Conservation (phyloP, 2,888 invertebrate genomes). For the Drosophila gaucha region DNA sequence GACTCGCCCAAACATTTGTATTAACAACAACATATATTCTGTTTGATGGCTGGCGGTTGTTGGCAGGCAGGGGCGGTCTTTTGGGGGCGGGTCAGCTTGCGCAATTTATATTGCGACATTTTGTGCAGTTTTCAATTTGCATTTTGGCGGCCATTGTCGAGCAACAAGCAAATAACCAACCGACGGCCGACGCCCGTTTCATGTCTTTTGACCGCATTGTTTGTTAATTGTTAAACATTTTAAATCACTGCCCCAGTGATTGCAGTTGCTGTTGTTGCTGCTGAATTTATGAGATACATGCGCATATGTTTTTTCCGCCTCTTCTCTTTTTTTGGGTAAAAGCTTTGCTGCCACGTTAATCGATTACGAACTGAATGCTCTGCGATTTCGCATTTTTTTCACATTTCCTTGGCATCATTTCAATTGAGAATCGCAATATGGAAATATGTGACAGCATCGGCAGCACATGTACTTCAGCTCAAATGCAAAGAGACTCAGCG, state of each 20-base stretch:
- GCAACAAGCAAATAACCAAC: slow-evolving; percentile 19
- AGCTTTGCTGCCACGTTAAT: slow-evolving; percentile 26
- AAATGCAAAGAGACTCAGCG: not conserved
- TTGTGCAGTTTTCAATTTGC: slow-evolving; percentile 58
- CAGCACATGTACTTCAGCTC: not conserved
- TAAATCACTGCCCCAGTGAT: slow-evolving; percentile 67
- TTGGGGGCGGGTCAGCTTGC: slow-evolving; percentile 20
- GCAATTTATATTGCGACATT: slow-evolving; percentile 54
- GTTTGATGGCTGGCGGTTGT: slow-evolving; percentile 13
- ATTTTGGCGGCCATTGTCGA: slow-evolving; percentile 52
- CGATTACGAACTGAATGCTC: slow-evolving; percentile 8
- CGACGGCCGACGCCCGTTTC: slow-evolving; percentile 56
- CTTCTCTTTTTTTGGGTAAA: slow-evolving; percentile 1
- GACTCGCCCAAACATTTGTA: slow-evolving; percentile 32
- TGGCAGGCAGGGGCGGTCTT: not conserved
- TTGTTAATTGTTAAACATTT: slow-evolving; percentile 76
- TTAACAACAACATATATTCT: slow-evolving; percentile 21
- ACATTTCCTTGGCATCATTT: slow-evolving; percentile 8
- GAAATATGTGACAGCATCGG: slow-evolving; percentile 3
- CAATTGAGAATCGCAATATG: slow-evolving; percentile 14
- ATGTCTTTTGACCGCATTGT: slow-evolving; percentile 75
- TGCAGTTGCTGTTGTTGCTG: slow-evolving; percentile 26
- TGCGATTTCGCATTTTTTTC: slow-evolving; percentile 5
- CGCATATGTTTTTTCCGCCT: slow-evolving; percentile 1
- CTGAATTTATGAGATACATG: slow-evolving; percentile 42